phyloP scores from a whole-genome alignment of 2,797 vertebrate genomes.

The Mormyrops attenuatus region DNA sequence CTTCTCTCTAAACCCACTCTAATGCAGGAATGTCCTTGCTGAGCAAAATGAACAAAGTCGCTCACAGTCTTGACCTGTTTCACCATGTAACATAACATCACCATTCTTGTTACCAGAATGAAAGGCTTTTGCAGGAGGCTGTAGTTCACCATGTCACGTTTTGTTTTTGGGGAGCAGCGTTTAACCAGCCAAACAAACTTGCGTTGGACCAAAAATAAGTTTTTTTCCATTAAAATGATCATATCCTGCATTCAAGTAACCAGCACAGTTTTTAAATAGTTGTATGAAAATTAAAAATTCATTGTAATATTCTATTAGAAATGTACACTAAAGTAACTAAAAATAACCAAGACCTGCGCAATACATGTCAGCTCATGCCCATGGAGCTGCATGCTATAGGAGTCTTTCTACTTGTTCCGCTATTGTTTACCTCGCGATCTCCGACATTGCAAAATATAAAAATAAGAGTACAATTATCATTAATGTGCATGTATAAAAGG shows the following conservation, averaged over 20 bases:
- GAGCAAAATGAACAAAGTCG: background rate
- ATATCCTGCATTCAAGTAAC: background rate
- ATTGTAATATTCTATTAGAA: background rate
- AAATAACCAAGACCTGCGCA: background rate
- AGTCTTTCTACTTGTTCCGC: background rate
- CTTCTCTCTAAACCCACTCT: background rate
- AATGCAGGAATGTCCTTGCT: conserved; percentile 5
- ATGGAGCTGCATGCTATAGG: background rate
- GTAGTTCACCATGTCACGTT: background rate
- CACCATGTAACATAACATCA: background rate
- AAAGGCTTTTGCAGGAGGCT: background rate
- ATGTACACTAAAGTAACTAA: background rate
- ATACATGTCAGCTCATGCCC: background rate
- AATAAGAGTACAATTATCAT: background rate
- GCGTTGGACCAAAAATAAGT: background rate
- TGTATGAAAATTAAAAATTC: background rate
- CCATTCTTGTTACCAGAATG: background rate
- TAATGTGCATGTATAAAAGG: background rate
- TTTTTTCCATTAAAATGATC: background rate
- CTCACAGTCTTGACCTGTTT: background rate
- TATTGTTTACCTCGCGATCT: background rate
- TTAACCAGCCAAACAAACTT: background rate
- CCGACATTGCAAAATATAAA: background rate
- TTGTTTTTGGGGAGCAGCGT: background rate
- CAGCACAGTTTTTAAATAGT: background rate